Evolutionary conservation across 1,140 invertebrate genomes (phyloP).

Genomic region (Macrosteles quadrilineatus): DNA sequence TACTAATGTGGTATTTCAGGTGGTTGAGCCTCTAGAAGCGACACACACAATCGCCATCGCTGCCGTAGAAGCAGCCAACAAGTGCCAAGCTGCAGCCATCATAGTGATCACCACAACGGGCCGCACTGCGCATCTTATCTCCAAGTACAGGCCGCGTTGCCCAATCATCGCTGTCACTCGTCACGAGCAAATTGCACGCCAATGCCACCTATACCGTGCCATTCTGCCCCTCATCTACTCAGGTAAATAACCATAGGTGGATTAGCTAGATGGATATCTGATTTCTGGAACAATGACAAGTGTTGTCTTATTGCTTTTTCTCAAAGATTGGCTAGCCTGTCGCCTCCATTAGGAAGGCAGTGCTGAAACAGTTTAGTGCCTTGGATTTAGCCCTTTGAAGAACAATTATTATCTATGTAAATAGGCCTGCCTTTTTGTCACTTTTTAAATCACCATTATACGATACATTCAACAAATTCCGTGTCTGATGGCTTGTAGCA

Average conservation of each 20-base stretch:
- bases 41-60: constrained; percentile 95
- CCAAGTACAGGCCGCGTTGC: constrained; percentile 94
- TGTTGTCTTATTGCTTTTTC: too few relatives aligned
- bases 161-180: constrained; percentile 97
- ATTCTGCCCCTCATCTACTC: constrained; percentile 90
- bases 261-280: too few relatives aligned
- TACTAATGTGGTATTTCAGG: too few relatives aligned
- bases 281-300: too few relatives aligned
- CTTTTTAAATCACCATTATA: too few relatives aligned
- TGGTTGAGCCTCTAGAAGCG: constrained; percentile 77
- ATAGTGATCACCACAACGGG: constrained; percentile 96
- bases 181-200: constrained; percentile 83
- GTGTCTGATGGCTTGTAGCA: too few relatives aligned
- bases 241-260: constrained; percentile 95
- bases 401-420: too few relatives aligned
- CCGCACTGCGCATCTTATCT: constrained; percentile 85
- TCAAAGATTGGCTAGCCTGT: constrained; percentile 87
- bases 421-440: too few relatives aligned
- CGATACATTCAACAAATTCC: too few relatives aligned
- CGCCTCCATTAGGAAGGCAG: constrained; percentile 64
- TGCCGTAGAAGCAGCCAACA: constrained; percentile 92
- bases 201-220: constrained; percentile 91
- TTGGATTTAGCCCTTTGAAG: too few relatives aligned
- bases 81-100: constrained; percentile 90
- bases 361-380: too few relatives aligned